A percentile compares a stretch with the other conserved stretches of the same genome.
Conservation (phyloP, 2,113 vertebrate genomes). For the Leucosticte australis region DNA sequence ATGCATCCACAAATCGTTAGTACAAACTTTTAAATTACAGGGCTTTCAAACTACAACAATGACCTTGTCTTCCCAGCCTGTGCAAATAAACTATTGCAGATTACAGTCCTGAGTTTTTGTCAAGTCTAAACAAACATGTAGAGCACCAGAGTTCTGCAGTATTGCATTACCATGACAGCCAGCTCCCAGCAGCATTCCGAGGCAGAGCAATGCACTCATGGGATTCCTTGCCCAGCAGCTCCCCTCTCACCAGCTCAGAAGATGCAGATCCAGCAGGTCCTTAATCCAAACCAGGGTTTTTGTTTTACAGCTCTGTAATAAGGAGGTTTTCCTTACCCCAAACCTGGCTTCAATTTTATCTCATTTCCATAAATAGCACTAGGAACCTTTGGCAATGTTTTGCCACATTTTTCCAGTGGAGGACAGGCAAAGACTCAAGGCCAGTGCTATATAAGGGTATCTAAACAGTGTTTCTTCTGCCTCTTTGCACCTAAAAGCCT, state of each 20-base stretch:
- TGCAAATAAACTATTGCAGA: conserved; percentile 50
- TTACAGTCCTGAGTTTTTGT: conserved; percentile 34
- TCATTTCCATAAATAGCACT: conserved; percentile 62
- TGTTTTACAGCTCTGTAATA: conserved; percentile 15
- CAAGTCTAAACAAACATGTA: not conserved
- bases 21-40: not conserved
- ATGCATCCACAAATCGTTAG: not conserved
- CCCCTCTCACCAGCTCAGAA: not conserved
- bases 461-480: not conserved
- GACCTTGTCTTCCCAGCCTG: not conserved
- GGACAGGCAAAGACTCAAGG: not conserved
- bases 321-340: conserved; percentile 49
- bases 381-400: conserved; percentile 43
- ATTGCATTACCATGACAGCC: not conserved
- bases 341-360: conserved; percentile 69
- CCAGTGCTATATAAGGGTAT: not conserved
- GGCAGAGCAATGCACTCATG: accelerated
- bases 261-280: not conserved
- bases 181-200: not conserved
- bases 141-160: not conserved
- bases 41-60: conserved; percentile 12
- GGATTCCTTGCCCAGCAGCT: not conserved
- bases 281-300: conserved; percentile 63
- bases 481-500: not conserved
- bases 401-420: conserved; percentile 39